A percentile compares a stretch with the other conserved stretches of the same genome.
Evolutionary conservation across 2,888 invertebrate species (phyloP).

Genomic region (Myathropa florea): DNA sequence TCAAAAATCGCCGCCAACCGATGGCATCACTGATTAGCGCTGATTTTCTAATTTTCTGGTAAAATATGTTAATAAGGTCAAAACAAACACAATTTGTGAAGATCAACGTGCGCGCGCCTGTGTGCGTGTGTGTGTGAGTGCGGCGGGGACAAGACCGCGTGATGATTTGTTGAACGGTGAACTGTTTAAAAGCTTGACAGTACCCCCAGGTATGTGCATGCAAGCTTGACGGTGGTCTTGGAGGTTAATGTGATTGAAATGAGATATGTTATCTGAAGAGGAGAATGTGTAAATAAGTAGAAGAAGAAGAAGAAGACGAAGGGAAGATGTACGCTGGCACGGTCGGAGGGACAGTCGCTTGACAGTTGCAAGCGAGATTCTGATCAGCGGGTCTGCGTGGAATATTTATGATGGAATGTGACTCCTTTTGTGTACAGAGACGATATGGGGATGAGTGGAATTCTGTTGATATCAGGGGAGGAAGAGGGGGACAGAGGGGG

Average conservation of each 20-base stretch:
- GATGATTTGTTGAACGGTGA: neutral
- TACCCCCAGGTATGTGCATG: constrained; percentile 15
- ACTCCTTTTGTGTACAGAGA: neutral
- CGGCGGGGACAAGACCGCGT: neutral
- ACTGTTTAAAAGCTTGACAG: constrained; percentile 8
- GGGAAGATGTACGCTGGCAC: neutral
- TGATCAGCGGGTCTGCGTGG: neutral
- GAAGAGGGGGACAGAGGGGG: too few relatives aligned
- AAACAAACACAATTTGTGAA: neutral
- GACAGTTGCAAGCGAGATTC: neutral
- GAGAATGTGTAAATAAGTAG: neutral
- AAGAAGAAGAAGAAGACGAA: neutral
- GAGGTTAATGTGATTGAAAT: constrained; percentile 4
- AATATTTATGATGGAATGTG: neutral
- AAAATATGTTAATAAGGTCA: constrained; percentile 39
- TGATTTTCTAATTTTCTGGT: constrained; percentile 33
- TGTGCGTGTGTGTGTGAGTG: neutral
- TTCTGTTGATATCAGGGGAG: neutral
- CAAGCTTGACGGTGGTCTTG: constrained; percentile 25
- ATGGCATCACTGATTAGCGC: constrained; percentile 18
- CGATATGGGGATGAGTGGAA: neutral
- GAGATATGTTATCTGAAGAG: constrained; percentile 6
- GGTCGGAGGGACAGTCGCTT: too few relatives aligned
- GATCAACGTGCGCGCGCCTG: neutral
- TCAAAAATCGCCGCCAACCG: constrained; percentile 12